Evolutionary conservation across 2,797 vertebrate genomes (phyloP), one percentile per base, ranked within the genome.

Genomic region (Esox lucius): DNA sequence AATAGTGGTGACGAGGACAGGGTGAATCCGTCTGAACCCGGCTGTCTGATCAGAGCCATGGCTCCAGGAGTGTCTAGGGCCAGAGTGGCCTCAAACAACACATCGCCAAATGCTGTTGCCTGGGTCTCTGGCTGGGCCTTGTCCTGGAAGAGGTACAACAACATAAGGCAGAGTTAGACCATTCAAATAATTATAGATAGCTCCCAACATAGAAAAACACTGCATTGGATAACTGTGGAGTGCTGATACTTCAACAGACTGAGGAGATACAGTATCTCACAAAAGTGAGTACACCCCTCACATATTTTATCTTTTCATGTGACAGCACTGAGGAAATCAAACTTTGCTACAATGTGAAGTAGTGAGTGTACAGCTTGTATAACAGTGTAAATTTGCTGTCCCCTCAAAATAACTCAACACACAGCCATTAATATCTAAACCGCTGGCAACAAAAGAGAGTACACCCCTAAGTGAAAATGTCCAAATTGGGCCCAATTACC

Each of bases 71-170:
- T 89, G 65, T 96, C 94, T 19, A 86, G 73, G 39, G 94, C 95
- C 81, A 95, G 78, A 0, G 72, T 87, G 81, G 94, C 94, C 46
- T 89, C 84, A 77, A 95, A 95, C 33, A 72, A 33, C 77, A 96
- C 87, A 73, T 93, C 91, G 66, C 93, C 93, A 87, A 95, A 95
- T 3, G 86, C 69, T 73, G 83, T 72, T 28, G 90, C 91, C 83
- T 93, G 94, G 24, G 94, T 95, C 81, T 96, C 95, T 26, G 95
- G 93, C 83, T 95, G 92, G 82, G 94, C 92, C 88, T 95, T 96
- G 86, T 95, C 95, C 94, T 96, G 78, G 48, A 82, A 62, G 75
- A 61, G 3, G 46, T 24, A 24, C 26, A 78, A 0, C 69, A 89
- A 81, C 6, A 78, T 5, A 71, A 28, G 74, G 81, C 16, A 24